Base-by-base conservation (phyloP, 2,113 vertebrate genomes). In the Hypanus sabinus region DNA sequence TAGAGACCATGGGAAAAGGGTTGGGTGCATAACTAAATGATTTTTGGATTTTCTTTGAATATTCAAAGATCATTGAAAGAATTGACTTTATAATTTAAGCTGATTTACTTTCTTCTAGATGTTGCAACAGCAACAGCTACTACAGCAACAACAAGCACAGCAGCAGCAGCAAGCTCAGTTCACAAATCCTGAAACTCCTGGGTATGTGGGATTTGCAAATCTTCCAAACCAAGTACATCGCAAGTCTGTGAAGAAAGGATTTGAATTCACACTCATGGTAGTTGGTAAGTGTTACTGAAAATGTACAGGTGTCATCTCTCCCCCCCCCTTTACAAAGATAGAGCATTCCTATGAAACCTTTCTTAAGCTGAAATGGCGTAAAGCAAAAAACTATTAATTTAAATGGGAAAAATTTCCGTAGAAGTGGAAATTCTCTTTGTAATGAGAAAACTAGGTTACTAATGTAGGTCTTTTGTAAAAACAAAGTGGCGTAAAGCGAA, bases 241-340 rank as follows among this genome's bases (percentile, higher is more conserved):
- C 62, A 99, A 99, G 95, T 99, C 99, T 10, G 99, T 99, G 93
- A 99, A 99, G 94, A 99, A 99, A 91, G 99, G 99, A 0, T 99
- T 99, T 95, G 99, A 99, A 95, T 99, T 99, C 95, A 99, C 99
- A 1, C 97, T 99, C 11, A 99, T 99, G 99, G 99, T 99, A 36
- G 99, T 99, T 88, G 99, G 99, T 99, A 97, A 98, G 99, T 94
- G 10, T 71, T 70, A 70, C 18, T 18, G 18, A 70, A 70, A 70
- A 70, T 70, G 68, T n/a, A n/a, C n/a, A n/a, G n/a, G n/a, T n/a
- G n/a, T n/a, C n/a, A n/a, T n/a, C n/a, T n/a, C n/a, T n/a, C n/a
- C n/a, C n/a, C n/a, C n/a, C n/a, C n/a, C n/a, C n/a, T n/a, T n/a
- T n/a, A n/a, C n/a, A n/a, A n/a, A n/a, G n/a, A n/a, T n/a, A n/a